A percentile compares a stretch with the other conserved stretches of the same genome.
Evolutionary conservation across 1,140 invertebrate genomes (phyloP).

Genomic region (Heliothis subflexa): DNA sequence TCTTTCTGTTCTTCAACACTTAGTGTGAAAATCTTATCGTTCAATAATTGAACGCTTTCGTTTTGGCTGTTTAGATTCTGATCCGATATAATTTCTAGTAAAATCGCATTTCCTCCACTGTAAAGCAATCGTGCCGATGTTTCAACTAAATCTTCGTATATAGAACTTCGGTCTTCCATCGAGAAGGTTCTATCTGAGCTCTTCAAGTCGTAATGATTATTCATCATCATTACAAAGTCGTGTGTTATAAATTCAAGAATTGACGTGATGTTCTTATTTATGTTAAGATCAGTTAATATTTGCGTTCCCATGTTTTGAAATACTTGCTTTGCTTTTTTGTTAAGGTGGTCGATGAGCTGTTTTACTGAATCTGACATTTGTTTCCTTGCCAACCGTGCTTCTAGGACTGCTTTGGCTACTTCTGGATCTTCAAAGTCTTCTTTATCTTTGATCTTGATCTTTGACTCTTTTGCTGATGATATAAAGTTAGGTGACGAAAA

Average conservation of each 20-base stretch:
- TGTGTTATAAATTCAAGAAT: not conserved
- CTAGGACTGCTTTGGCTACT: no score
- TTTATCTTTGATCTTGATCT: no score
- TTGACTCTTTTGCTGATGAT: no score
- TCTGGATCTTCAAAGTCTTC: no score
- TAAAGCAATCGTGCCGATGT: conserved; percentile 25
- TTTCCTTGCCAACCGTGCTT: not conserved
- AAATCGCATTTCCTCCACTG: conserved; percentile 13
- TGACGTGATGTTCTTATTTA: not conserved
- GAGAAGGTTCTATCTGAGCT: not conserved
- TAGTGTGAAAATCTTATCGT: not conserved
- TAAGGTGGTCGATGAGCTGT: not conserved
- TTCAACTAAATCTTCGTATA: conserved; percentile 43
- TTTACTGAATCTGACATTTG: not conserved
- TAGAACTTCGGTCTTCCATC: conserved; percentile 30
- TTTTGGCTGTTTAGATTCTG: not conserved
- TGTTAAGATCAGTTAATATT: not conserved
- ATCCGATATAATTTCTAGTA: conserved; percentile 2
- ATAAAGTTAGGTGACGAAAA: no score
- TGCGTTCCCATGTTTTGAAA: not conserved
- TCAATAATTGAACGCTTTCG: not conserved
- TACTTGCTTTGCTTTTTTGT: not conserved
- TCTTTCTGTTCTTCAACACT: not conserved
- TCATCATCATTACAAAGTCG: not conserved
- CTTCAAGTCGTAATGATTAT: not conserved